phyloP scores from a whole-genome alignment of 2,888 invertebrate species.

The Allolobophora icterica region DNA sequence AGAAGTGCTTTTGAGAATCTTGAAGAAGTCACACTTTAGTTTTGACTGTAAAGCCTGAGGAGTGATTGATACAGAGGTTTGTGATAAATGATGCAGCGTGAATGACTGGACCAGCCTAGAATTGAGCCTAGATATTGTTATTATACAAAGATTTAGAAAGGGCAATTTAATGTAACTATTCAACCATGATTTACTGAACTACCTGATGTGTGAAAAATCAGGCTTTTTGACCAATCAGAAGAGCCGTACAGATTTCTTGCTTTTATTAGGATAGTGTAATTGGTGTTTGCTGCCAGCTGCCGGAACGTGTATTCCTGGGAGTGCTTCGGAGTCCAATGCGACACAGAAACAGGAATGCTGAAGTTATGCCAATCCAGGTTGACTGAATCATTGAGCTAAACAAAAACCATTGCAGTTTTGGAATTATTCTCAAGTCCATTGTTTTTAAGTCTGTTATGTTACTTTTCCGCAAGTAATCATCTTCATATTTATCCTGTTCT shows the following conservation, averaged over 20 bases:
- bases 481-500: too few species aligned
- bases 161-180: too few species aligned
- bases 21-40: background rate
- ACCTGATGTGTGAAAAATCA: slow-evolving; percentile 21
- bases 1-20: background rate
- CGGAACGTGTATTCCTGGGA: slow-evolving; percentile 12
- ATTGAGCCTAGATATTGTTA: too few species aligned
- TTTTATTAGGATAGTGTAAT: background rate
- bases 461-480: too few species aligned
- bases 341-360: background rate
- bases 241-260: slow-evolving; percentile 10
- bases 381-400: slow-evolving; percentile 22
- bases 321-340: background rate
- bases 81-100: background rate
- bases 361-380: slow-evolving; percentile 19
- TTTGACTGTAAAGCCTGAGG: background rate
- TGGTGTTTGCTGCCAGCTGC: background rate
- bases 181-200: background rate
- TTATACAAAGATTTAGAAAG: too few species aligned
- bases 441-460: background rate
- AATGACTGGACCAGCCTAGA: background rate
- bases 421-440: background rate
- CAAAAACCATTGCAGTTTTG: background rate
- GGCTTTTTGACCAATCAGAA: slow-evolving; percentile 1
- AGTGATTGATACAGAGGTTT: background rate